Percentiles rank a stretch among this genome's conserved stretches.
Evolutionary conservation across 2,113 vertebrate species (phyloP).

Genomic region (Pelvicachromis taeniatus): DNA sequence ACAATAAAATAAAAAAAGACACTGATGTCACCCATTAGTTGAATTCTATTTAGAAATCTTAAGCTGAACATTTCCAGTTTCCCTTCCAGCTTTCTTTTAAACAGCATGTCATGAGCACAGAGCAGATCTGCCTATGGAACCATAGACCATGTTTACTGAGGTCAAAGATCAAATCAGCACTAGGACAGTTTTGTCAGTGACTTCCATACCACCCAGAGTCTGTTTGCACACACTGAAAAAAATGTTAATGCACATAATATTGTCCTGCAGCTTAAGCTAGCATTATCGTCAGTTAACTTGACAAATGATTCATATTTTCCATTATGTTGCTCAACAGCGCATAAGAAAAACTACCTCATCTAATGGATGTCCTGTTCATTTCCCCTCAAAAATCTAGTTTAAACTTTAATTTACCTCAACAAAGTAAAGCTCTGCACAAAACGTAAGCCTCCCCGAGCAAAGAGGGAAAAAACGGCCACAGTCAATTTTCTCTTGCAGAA

Average conservation of each 20-base stretch:
- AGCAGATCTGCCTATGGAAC: too few species aligned
- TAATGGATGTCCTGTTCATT: background rate
- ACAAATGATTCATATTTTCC: too few species aligned
- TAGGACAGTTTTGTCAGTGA: too few species aligned
- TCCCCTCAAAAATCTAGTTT: background rate
- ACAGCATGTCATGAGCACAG: too few species aligned
- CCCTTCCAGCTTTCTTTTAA: background rate
- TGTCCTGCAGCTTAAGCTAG: background rate
- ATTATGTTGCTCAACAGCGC: too few species aligned
- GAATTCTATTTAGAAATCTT: background rate
- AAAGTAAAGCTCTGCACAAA: background rate
- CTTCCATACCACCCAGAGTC: rapidly evolving
- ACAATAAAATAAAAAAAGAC: too few species aligned
- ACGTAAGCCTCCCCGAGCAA: background rate
- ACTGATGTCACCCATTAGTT: background rate
- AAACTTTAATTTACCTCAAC: background rate
- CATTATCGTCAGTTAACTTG: background rate
- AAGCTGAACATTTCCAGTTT: too few species aligned
- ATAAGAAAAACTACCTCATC: too few species aligned
- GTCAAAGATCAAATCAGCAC: too few species aligned
- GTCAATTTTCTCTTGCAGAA: background rate
- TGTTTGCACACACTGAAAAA: background rate
- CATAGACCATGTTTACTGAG: too few species aligned
- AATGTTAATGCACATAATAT: background rate
- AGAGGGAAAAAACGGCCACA: background rate